Evolutionary conservation across 2,113 vertebrate species (phyloP).

Genomic region (Leptobrachium ailaonicum): DNA sequence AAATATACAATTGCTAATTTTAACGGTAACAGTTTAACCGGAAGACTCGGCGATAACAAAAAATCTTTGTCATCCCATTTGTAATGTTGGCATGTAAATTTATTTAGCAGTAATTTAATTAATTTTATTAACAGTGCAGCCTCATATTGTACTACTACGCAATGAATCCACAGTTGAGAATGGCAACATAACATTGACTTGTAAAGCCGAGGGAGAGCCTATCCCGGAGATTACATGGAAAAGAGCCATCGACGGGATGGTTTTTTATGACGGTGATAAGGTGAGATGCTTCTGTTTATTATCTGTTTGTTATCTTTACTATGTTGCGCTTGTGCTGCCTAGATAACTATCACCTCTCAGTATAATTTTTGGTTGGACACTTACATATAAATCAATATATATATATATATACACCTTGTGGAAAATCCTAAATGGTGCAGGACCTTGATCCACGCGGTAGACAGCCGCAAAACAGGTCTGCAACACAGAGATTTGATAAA

Average conservation of each 20-base stretch:
- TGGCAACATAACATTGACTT: slow-evolving; percentile 85
- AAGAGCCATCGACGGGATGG: slow-evolving; percentile 82
- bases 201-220: slow-evolving; percentile 93
- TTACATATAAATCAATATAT: background rate
- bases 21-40: too few relatives aligned
- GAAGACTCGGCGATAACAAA: too few relatives aligned
- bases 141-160: slow-evolving; percentile 92
- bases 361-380: too few relatives aligned
- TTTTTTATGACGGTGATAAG: slow-evolving; percentile 88
- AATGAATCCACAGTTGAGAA: slow-evolving; percentile 92
- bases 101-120: slow-evolving; percentile 59
- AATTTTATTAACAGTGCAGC: slow-evolving; percentile 87
- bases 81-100: slow-evolving; percentile 12
- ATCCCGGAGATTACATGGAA: slow-evolving; percentile 94
- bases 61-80: background rate
- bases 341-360: too few relatives aligned
- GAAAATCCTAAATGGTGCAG: too few relatives aligned
- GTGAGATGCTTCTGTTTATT: slow-evolving; percentile 62
- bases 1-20: too few relatives aligned
- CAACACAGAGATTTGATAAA: too few relatives aligned
- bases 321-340: too few relatives aligned
- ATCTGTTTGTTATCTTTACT: background rate
- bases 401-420: too few relatives aligned
- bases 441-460: too few relatives aligned
- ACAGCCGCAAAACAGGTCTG: too few relatives aligned